Evolutionary conservation across 2,888 invertebrate species (phyloP), one percentile per base, ranked within the genome.

Genomic region (Morpho helenor): DNA sequence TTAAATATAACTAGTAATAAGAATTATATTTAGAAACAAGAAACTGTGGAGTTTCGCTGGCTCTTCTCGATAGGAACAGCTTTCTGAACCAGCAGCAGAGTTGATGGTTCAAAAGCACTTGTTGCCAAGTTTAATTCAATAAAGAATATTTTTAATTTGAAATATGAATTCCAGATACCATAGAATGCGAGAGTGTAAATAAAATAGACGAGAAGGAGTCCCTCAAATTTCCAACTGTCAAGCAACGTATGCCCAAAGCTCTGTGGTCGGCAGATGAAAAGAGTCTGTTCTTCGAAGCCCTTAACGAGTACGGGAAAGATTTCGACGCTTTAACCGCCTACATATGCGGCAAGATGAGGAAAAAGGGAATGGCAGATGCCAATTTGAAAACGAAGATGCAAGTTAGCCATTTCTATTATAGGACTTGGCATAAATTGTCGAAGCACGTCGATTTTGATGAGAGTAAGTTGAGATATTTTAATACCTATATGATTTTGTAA

Each of bases 241-340:
- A 92, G 66, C 88, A 90, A 54, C 82, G 91, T 3, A 91, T 94
- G 77, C 93, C 94, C 46, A 94, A 94, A 83, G 94, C 95, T 3
- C 91, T 96, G 5, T 99, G 99, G 99, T 96, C 96, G 2, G 92
- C 94, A 54, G 95, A 97, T 67, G 98, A 98, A 72, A 97, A 97
- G 76, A 95, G 95, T 74, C 92, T 96, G 40, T 99, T 99, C 88
- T 99, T 98, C 79, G 98, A 98, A 79, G 98, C 97, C 0, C 87
- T 99, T 1, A 97, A 97, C 82, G 98, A 99, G 79, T 96, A 94
- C 82, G 99, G 98, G 3, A 99, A 98, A 80, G 98, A 99, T 78
- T 99, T 98, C 82, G 98, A 98, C 75, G 95, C 95, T 0, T 95
- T 99, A 64, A 96, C 97, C 56, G 94, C 94, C 46, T 95, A 95